Evolutionary conservation across 1,140 invertebrate genomes (phyloP), one percentile per base, ranked within the genome.

Genomic region (Apis laboriosa): DNA sequence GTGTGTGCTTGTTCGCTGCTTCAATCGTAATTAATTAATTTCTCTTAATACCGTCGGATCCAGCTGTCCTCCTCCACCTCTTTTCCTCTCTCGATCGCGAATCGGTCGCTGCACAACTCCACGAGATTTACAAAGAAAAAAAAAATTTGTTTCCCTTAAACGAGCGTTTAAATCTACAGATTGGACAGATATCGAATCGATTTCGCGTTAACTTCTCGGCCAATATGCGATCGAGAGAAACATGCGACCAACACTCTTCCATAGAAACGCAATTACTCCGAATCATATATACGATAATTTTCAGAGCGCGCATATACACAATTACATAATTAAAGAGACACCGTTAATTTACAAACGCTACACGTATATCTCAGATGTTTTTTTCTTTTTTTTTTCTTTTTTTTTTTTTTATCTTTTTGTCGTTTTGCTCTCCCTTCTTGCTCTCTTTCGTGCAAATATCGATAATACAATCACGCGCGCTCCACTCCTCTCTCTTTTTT

Each of bases 261-360:
- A 2, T n/a, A 15, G 51, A 58, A 76, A 77, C 61, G 55, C 76
- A 34, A 49, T 11, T 15, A 28, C 67, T 77, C 58, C 66, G 58
- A 68, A 83, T 80, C 80, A 55, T 74, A 74, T 70, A 80, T 70
- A 83, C 63, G 60, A 70, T 77, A 28, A 72, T 86, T 86, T 72
- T 55, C 55, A 63, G 76, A 77, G 72, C 63, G 76, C 84, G 71
- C 81, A 84, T 77, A 87, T 87, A 66, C 78, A 86, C 80, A 77
- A 71, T 89, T 86, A 90, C 34, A 89, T 84, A 84, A 89, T 43
- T 90, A 86, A 84, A 89, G 85, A 90, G 84, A 90, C 78, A 80
- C 34, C 63, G 61, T 83, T 61, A 28, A 82, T 86, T 89, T 89
- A 89, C 75, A 88, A 89, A 89, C 78, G 75, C 78, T 89, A 89